Base-by-base conservation (phyloP, 1,140 invertebrate genomes). In the Goniozus legneri region DNA sequence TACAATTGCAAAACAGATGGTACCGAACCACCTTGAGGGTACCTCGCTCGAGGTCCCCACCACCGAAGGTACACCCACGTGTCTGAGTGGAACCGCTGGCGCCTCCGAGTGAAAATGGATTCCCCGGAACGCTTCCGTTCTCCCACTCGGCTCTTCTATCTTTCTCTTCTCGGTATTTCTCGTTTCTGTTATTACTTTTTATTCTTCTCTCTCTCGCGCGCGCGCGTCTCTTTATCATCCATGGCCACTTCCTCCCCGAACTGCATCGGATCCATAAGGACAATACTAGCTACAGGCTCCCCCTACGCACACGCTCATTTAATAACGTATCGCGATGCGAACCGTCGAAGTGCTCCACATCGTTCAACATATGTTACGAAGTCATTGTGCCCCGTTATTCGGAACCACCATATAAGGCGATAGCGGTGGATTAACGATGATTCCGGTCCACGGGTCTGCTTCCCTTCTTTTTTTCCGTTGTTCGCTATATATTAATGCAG, bases 321-420 rank as follows among this genome's bases (percentile, higher is more conserved):
- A 73, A 74, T 75, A 59, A 64, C 62, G 57, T 40, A 54, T 60
- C 55, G 56, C 48, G 62, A 70, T 70, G 66, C 66, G 54, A 44
- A 33, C 31, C 49, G 27, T 31, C 61, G 47, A 49, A 41, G 18
- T 30, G 40, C 40, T 20, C 22, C 19, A 30, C 32, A 12, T 44
- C 62, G 58, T 56, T 61, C 54, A 50, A 64, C 68, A 71, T 71
- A 69, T 71, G 69, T 65, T 66, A 54, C 50, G 6, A 40, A 58
- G 49, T 52, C 47, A 52, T 57, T 54, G 53, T 53, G 47, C 36
- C 13, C 7, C 27, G 35, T 34, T 41, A 42, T 36, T 19, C 35
- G 30, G 44, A 34, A 53, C 39, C 38, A 54, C 20, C 6, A 24
- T 27, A 13, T 15, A 42, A 50, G 50, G 43, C 46, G 27, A 41